phyloP scores from a whole-genome alignment of 2,888 invertebrate genomes.

The Oligia fasciuncula region DNA sequence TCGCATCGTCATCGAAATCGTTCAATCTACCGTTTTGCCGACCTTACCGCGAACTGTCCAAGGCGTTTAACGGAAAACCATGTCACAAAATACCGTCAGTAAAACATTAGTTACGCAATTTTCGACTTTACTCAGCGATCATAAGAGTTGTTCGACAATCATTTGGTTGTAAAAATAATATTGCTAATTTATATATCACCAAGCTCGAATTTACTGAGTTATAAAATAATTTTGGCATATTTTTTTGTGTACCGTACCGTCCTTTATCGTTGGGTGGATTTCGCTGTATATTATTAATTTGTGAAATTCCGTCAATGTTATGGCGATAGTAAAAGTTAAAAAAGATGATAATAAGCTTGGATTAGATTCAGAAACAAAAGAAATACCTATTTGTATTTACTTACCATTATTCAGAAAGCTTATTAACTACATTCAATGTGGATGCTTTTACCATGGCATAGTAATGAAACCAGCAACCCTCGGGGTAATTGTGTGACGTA shows the following conservation, averaged over 20 bases:
- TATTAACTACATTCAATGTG: neutral
- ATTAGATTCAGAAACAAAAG: neutral
- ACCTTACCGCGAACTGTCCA: constrained; percentile 89
- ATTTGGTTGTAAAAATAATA: constrained; percentile 5
- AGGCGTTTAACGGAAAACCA: constrained; percentile 80
- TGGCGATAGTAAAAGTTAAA: neutral
- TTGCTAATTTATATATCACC: constrained; percentile 82
- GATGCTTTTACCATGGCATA: neutral
- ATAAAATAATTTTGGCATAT: constrained; percentile 79
- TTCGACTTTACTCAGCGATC: constrained; percentile 42
- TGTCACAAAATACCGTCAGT: constrained; percentile 46
- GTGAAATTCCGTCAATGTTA: constrained; percentile 13
- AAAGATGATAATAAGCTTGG: neutral
- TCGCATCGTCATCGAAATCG: constrained; percentile 86
- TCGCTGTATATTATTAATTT: constrained; percentile 49
- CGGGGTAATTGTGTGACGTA: neutral
- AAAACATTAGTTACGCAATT: constrained; percentile 43
- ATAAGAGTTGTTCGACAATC: constrained; percentile 42
- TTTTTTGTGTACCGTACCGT: constrained; percentile 67
- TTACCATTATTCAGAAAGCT: neutral
- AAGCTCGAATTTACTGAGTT: constrained; percentile 85
- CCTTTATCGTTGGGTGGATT: constrained; percentile 67
- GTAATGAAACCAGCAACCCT: neutral
- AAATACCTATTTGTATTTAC: neutral
- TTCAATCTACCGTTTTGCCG: constrained; percentile 87